Percentiles rank a stretch among this genome's conserved stretches.
These are phyloP conservation scores for Benthosema pterotum DNA, from an alignment of 2,797 vertebrate species.

Conservation along the genomic window DNA sequence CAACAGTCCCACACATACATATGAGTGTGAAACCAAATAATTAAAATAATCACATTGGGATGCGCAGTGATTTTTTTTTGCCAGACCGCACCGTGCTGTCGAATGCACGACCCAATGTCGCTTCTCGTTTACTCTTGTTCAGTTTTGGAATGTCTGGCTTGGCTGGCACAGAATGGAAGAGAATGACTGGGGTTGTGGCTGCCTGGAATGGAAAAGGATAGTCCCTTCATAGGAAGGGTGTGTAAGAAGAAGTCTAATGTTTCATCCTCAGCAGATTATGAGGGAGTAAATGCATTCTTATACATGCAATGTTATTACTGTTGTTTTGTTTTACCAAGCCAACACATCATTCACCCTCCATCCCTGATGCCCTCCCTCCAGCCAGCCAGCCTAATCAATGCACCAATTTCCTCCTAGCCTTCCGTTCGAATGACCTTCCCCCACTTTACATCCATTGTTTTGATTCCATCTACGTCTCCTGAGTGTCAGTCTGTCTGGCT, in stretches of 20 bases:
- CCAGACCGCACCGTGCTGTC: not conserved
- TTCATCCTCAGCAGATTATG: no score
- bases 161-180: constrained; percentile 26
- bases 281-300: no score
- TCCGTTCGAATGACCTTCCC: no score
- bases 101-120: not conserved
- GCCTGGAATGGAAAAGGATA: constrained; percentile 1
- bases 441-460: no score
- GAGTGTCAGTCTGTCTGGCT: not conserved
- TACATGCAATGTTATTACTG: no score
- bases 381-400: not conserved
- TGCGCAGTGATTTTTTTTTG: constrained; percentile 7
- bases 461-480: not conserved
- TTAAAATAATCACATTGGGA: constrained; percentile 9
- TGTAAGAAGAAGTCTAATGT: no score
- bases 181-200: constrained; percentile 7
- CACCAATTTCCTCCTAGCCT: no score
- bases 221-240: no score
- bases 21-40: constrained; percentile 2
- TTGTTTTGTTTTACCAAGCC: no score
- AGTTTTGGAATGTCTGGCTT: constrained; percentile 18
- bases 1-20: constrained; percentile 29
- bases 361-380: constrained; percentile 2
- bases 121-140: constrained; percentile 3
- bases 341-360: no score